phyloP scores from a whole-genome alignment of 2,797 vertebrate genomes.

The Rhinogobio ventralis region DNA sequence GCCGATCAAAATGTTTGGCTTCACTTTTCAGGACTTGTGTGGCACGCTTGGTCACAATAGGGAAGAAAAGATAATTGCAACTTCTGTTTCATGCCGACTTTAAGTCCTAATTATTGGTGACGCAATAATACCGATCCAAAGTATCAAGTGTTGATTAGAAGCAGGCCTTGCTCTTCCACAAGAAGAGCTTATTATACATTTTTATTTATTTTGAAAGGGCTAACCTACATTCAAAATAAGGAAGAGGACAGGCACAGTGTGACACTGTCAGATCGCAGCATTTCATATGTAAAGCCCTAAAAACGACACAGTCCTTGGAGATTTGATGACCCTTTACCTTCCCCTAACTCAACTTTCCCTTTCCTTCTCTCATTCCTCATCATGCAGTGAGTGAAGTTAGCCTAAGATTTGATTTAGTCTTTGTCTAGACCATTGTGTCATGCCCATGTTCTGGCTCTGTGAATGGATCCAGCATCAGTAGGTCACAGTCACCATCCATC shows the following conservation, averaged over 20 bases:
- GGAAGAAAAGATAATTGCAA: background rate
- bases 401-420: constrained; percentile 22
- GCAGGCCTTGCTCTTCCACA: background rate
- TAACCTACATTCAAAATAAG: constrained; percentile 49
- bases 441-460: constrained; percentile 5
- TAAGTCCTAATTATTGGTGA: background rate
- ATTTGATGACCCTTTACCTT: constrained; percentile 16
- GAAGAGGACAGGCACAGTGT: constrained; percentile 16
- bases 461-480: constrained; percentile 27
- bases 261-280: constrained; percentile 17
- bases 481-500: constrained; percentile 37
- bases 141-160: background rate
- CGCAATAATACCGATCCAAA: background rate
- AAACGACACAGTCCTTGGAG: constrained; percentile 31
- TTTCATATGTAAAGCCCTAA: constrained; percentile 28
- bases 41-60: background rate
- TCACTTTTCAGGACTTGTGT: too few relatives aligned
- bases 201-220: constrained; percentile 50
- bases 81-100: background rate
- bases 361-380: constrained; percentile 4
- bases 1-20: too few relatives aligned
- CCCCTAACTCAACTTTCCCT: background rate
- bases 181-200: constrained; percentile 32
- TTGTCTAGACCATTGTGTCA: constrained; percentile 43
- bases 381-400: background rate